Conservation (phyloP, 1,140 invertebrate species). For the Caenorhabditis inopinata region DNA sequence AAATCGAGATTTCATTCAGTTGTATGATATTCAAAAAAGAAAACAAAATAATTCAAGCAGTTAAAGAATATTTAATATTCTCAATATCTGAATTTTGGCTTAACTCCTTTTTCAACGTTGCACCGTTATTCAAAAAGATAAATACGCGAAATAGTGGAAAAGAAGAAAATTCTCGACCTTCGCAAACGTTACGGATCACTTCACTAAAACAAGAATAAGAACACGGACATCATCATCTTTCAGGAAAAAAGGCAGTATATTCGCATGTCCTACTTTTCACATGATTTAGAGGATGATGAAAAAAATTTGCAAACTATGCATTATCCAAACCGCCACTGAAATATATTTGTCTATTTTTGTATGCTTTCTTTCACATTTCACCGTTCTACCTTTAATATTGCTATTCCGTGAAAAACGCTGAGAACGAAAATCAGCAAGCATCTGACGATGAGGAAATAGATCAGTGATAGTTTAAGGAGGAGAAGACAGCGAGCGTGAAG, state of each 20-base stretch:
- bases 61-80: no score
- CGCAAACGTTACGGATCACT: slow-evolving; percentile 6
- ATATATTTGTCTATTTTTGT: no score
- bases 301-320: no score
- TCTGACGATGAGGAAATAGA: not conserved
- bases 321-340: no score
- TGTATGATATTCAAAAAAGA: no score
- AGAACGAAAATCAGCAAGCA: not conserved
- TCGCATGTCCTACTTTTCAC: not conserved
- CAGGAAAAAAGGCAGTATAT: not conserved
- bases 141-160: not conserved
- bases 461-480: not conserved
- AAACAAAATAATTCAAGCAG: no score
- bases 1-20: no score
- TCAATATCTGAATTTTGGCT: no score
- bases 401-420: not conserved
- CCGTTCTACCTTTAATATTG: no score
- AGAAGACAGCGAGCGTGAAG: slow-evolving; percentile 4
- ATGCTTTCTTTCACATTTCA: no score
- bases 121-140: not conserved
- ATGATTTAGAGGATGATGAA: not conserved
- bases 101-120: no score
- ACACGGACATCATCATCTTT: slow-evolving; percentile 2
- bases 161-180: not conserved
- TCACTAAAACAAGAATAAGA: slow-evolving; percentile 15